A percentile compares a stretch with the other conserved stretches of the same genome.
These are phyloP conservation scores for Bombus soroeensis DNA, from an alignment of 1,140 invertebrate genomes.

Conservation along the genomic window DNA sequence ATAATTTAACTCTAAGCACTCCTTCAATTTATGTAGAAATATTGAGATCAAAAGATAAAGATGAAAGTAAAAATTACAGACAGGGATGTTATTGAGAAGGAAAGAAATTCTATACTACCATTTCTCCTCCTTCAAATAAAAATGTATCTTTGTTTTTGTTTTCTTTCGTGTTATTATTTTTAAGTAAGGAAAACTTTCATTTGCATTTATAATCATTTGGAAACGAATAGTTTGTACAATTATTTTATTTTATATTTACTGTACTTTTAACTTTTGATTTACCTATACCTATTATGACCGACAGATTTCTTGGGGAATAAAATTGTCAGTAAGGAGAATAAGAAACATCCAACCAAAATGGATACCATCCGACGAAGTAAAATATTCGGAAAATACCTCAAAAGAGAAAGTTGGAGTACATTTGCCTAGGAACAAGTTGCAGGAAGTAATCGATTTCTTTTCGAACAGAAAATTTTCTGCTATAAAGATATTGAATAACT, in stretches of 20 bases:
- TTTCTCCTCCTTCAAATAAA: not conserved
- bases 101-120: not conserved
- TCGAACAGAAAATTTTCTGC: not conserved
- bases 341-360: not conserved
- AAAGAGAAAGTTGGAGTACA: not conserved
- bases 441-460: not conserved
- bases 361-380: no score
- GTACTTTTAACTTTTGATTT: not conserved
- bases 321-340: not conserved
- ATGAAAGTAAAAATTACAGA: not conserved
- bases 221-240: not conserved
- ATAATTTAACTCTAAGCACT: not conserved
- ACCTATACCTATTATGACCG: not conserved
- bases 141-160: not conserved
- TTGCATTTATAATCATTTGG: no score
- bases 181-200: not conserved
- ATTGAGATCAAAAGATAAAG: not conserved
- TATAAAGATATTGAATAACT: not conserved
- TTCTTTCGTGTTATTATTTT: not conserved
- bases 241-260: not conserved
- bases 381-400: not conserved
- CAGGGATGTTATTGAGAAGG: not conserved
- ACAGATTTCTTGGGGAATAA: conserved; percentile 31
- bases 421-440: not conserved
- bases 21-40: not conserved